Base-by-base conservation (phyloP, 2,888 invertebrate species). In the Opisthograptis luteolata region DNA sequence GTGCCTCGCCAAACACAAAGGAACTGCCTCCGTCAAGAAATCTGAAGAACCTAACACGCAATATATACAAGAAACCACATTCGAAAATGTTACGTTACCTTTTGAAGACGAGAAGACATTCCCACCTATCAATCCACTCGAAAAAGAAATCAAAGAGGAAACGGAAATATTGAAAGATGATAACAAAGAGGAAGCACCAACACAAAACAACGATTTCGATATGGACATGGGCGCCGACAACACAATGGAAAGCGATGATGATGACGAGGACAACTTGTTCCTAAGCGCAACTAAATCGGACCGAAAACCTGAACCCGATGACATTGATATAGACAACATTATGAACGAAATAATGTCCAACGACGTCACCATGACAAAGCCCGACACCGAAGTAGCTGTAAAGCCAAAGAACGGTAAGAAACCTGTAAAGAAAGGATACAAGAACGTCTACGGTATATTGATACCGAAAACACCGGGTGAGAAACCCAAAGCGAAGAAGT, bases 1-100 rank as follows among this genome's bases (percentile, higher is more conserved):
- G 0, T 70, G 58, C n/a, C 9, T 62, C 0, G 41, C 63, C 6
- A 75, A 73, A 57, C 51, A 66, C 22, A 58, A 59, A 34, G 24
- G 12, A 8, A 28, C 30, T 8, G 7, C 17, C 1, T 10, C 39
- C 2, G 10, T 12, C 2, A 50, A 44, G 17, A 50, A 34, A 24
- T 3, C 30, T n/a, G 32, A 40, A 30, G 14, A 45, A 17, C 13
- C 41, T 3, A 40, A 51, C 31, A 40, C 37, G 5, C 51, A 55
- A 49, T 15, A 51, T 4, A 54, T 52, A 46, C 27, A 24, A 53
- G 2, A 49, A 58, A 40, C 55, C 22, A 52, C 19, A 41, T 55
- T 58, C 25, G 55, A 60, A 40, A 62, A 66, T 7, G 35, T 56
- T 10, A 39, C 37, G 10, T 19, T 49, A 19, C 49, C 49, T 3